Percentiles rank a stretch among this genome's conserved stretches.
phyloP scores from a whole-genome alignment of 2,888 invertebrate genomes.

The Embidobia sp. region DNA sequence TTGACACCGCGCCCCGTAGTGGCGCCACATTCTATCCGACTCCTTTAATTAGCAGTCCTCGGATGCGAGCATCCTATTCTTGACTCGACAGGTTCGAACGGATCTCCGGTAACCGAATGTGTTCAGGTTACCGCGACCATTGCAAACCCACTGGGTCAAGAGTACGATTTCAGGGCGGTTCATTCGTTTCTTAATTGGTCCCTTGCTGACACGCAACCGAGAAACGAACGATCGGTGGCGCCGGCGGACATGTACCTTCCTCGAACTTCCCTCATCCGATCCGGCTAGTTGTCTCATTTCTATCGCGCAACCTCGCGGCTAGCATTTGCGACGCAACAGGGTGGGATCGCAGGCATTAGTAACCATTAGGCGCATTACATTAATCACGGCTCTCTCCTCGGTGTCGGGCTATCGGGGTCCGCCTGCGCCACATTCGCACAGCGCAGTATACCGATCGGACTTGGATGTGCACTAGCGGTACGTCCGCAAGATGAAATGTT shows the following conservation, averaged over 20 bases:
- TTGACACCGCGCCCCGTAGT: conserved; percentile 51
- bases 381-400: conserved; percentile 54
- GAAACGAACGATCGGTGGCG: conserved; percentile 61
- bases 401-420: conserved; percentile 70
- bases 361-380: conserved; percentile 56
- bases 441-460: conserved; percentile 66
- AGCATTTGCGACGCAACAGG: conserved; percentile 13
- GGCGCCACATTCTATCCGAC: conserved; percentile 28
- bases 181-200: neutral
- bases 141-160: no score
- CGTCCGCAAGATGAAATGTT: conserved; percentile 78
- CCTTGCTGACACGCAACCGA: conserved; percentile 10
- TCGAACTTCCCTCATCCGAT: no score
- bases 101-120: no score
- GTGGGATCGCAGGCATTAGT: conserved; percentile 71
- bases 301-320: no score
- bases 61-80: neutral
- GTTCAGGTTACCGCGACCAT: no score
- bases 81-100: no score
- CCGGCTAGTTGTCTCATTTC: no score
- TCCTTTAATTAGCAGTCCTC: conserved; percentile 2
- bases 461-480: conserved; percentile 67
- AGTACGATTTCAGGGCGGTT: no score
- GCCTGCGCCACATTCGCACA: conserved; percentile 69
- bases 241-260: conserved; percentile 67